Evolutionary conservation across 2,113 vertebrate species (phyloP), one percentile per base, ranked within the genome.

Genomic region (Porphyrio hochstetteri): DNA sequence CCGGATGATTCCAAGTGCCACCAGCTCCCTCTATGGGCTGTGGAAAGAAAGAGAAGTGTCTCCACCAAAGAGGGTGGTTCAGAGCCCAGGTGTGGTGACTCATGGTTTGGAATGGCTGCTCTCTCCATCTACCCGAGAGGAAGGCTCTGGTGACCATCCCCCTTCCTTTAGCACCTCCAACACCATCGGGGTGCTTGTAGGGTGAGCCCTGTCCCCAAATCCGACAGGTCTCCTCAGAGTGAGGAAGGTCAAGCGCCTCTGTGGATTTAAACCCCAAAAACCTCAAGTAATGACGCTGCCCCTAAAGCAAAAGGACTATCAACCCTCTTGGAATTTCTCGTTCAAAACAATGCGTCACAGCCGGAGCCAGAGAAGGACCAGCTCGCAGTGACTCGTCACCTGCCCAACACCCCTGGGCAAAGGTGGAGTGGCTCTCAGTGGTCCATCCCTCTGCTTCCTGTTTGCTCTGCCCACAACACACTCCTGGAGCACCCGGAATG

Each of bases 21-120:
- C 44, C 88, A 96, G 95, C 96, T 96, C 96, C 96, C 96, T 95
- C 96, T 97, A 28, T 3, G 85, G 96, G 94, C 86, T 46, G 94
- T 2, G 4, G 93, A 60, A 69, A 74, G 19, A 46, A 40, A 11
- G 38, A 84, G 59, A 60, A 40, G 57, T 60, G 71, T 50, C 85
- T 72, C 60, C 44, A 23, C 67, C 56, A 28, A 11, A 19, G 38
- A 24, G 59, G 42, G 42, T 86, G 75, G 38, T 24, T 55, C n/a
- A 33, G 80, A 44, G 48, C 31, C 13, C 0, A 5, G 25, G 38
- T 1, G 16, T 31, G 15, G 4, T 69, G 95, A 90, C 35, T 88
- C 90, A 57, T 8, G 9, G 2, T 10, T 19, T 71, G 89, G 89
- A 76, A 80, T 40, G 57, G 76, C 15, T 36, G 60, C 81, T 75